Percentiles rank a stretch among this genome's conserved stretches.
phyloP scores from a whole-genome alignment of 64 coral and sea anemone species.

The Stichodactyla helianthus region DNA sequence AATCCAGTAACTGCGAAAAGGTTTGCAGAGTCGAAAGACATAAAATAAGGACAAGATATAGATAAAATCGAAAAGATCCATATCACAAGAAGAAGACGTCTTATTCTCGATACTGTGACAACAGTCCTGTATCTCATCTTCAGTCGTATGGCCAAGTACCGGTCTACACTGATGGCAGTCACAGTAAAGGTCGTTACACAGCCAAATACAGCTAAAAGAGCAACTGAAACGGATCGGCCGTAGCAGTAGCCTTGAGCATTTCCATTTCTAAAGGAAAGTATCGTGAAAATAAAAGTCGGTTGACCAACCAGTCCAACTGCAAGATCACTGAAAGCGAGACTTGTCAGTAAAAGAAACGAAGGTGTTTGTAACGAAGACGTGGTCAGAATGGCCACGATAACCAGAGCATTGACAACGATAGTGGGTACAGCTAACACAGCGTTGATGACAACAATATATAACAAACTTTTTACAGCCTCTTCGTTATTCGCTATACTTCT shows the following conservation, averaged over 20 bases:
- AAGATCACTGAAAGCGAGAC: slow-evolving; percentile 10
- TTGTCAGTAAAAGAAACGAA: slow-evolving; percentile 23
- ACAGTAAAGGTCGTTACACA: not conserved
- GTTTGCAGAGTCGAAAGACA: not conserved
- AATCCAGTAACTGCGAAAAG: not conserved
- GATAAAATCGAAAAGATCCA: not conserved
- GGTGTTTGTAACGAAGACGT: slow-evolving; percentile 15
- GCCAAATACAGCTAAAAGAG: not conserved
- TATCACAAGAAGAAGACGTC: not conserved
- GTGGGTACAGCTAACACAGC: slow-evolving; percentile 10
- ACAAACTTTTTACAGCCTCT: not conserved
- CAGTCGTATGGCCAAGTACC: slow-evolving; percentile 4
- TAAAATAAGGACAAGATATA: not conserved
- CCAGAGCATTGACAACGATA: not conserved
- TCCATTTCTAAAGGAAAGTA: not conserved
- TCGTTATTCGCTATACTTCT: no score
- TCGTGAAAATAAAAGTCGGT: not conserved
- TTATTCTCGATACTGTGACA: slow-evolving; percentile 2
- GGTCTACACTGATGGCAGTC: not conserved
- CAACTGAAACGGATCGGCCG: not conserved
- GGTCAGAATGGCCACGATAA: slow-evolving; percentile 14
- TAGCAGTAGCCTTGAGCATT: not conserved
- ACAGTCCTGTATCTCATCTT: slow-evolving; percentile 8
- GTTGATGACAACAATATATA: not conserved
- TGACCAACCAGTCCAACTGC: slow-evolving; percentile 9